phyloP scores from a whole-genome alignment of 2,797 vertebrate species.

The Takifugu ocellatus region DNA sequence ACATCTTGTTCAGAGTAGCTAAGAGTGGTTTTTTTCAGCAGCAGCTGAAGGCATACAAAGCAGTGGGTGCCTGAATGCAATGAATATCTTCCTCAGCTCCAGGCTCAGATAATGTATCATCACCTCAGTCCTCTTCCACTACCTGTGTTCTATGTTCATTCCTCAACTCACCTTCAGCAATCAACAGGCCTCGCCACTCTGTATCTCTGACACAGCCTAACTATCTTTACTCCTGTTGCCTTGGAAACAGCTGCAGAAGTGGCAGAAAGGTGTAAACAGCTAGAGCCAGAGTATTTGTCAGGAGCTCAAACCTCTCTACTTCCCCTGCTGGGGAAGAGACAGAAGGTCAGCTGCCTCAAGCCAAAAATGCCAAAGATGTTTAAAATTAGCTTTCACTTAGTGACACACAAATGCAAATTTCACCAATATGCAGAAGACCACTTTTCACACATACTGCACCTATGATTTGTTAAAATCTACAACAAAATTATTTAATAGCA shows the following conservation, averaged over 20 bases:
- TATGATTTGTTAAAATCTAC: no score
- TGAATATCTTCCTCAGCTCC: slow-evolving; percentile 16
- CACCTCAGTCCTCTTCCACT: slow-evolving; percentile 17
- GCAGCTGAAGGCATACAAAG: slow-evolving; percentile 14
- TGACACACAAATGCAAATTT: no score
- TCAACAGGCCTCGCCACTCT: slow-evolving; percentile 26
- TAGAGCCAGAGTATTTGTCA: slow-evolving; percentile 45
- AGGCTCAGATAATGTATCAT: slow-evolving; percentile 15
- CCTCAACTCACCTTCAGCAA: slow-evolving; percentile 48
- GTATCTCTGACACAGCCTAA: slow-evolving; percentile 53
- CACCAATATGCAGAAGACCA: no score
- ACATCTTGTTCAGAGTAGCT: slow-evolving; percentile 3
- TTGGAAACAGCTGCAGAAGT: slow-evolving; percentile 72
- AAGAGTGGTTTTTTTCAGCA: slow-evolving; percentile 2
- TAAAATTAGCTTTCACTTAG: no score
- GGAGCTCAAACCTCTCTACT: slow-evolving; percentile 15
- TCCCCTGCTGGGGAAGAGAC: slow-evolving; percentile 9
- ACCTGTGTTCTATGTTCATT: slow-evolving; percentile 27
- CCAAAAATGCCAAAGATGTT: slow-evolving; percentile 46
- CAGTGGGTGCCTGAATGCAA: background rate
- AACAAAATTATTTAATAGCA: no score
- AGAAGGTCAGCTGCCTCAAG: slow-evolving; percentile 36
- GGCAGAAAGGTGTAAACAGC: slow-evolving; percentile 68
- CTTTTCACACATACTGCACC: no score
- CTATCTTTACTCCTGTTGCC: slow-evolving; percentile 68